Evolutionary conservation across 37 sponge, comb jelly and placozoan genomes (phyloP), one percentile per base, ranked within the genome.

Genomic region (Cliona cf. orientalis): DNA sequence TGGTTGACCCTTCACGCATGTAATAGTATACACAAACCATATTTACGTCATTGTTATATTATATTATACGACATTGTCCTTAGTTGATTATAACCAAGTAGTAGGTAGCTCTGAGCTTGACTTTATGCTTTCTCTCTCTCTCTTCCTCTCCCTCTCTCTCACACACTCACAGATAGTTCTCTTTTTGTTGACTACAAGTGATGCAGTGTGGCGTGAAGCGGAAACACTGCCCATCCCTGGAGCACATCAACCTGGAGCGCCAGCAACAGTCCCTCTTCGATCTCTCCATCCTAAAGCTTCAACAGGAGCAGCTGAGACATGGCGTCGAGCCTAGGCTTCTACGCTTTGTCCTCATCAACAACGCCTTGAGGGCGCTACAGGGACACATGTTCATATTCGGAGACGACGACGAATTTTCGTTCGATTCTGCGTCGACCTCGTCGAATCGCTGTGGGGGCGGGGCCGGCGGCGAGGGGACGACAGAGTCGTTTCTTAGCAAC

Each of bases 291-390:
- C 17, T 72, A 11, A 92, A 92, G 55, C 80, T 92, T 12, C 92
- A 87, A 31, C 83, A 92, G 63, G 92, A 92, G 29, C 88, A 87
- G 58, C 29, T 79, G 32, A 64, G 80, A 0, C 80, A 80, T 28
- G 87, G 84, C 11, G 49, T 85, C 5, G 92, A 91, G 42, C 85
- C 88, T 23, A 36, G 87, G 12, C 92, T 92, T 6, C 74, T 87
- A 1, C 79, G 82, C 1, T 92, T 80, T 49, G 92, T 92, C 28
- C 76, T 92, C 35, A 87, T 92, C 64, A 92, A 83, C 72, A 92
- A 92, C 75, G 92, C 92, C 28, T 61, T 92, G 37, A 64, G 75
- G 46, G 32, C 76, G 19, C 79, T 87, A 36, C 87, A 87, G 33
- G 21, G 35, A 14, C 81, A 87, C 75, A 69, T 67, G 78, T 25